Evolutionary conservation across 2,888 invertebrate species (phyloP).

Genomic region (Malacosoma neustria): DNA sequence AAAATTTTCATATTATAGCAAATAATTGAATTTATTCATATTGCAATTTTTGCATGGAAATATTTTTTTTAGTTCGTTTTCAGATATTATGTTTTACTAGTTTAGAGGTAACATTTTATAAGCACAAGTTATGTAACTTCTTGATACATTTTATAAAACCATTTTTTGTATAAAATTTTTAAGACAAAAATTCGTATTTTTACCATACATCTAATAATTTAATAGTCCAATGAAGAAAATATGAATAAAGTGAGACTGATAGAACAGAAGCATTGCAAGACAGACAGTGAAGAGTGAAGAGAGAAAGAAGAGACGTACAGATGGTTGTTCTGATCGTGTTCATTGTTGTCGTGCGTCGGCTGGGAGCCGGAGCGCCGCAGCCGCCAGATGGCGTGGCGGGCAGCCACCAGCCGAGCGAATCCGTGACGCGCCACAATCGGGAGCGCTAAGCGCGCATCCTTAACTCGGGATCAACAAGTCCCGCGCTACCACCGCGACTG

Average conservation of each 20-base stretch:
- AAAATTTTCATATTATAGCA: not conserved
- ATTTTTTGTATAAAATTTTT: too few species aligned
- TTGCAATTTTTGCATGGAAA: not conserved
- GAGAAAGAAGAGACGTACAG: slow-evolving; percentile 68
- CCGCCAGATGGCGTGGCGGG: slow-evolving; percentile 82
- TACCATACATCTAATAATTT: too few species aligned
- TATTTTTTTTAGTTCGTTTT: not conserved
- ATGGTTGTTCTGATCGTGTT: slow-evolving; percentile 71
- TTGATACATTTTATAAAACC: too few species aligned
- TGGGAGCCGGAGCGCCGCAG: slow-evolving; percentile 74
- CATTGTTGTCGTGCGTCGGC: slow-evolving; percentile 66
- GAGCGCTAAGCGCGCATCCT: slow-evolving; percentile 58
- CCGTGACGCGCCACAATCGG: slow-evolving; percentile 79
- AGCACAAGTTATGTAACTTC: too few species aligned
- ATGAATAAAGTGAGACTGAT: slow-evolving; percentile 14
- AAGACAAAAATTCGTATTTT: too few species aligned
- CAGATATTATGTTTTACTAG: too few species aligned
- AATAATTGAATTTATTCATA: not conserved
- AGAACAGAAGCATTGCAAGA: slow-evolving; percentile 27
- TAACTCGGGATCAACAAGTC: slow-evolving; percentile 50
- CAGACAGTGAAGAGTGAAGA: slow-evolving; percentile 39
- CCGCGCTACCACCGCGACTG: slow-evolving; percentile 24
- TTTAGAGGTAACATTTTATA: too few species aligned
- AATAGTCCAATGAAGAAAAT: not conserved
- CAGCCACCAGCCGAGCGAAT: slow-evolving; percentile 81